Percentiles rank a stretch among this genome's conserved stretches.
These are phyloP conservation scores for Ennomos erosarius DNA, from an alignment of 2,888 invertebrate genomes.

Conservation along the genomic window DNA sequence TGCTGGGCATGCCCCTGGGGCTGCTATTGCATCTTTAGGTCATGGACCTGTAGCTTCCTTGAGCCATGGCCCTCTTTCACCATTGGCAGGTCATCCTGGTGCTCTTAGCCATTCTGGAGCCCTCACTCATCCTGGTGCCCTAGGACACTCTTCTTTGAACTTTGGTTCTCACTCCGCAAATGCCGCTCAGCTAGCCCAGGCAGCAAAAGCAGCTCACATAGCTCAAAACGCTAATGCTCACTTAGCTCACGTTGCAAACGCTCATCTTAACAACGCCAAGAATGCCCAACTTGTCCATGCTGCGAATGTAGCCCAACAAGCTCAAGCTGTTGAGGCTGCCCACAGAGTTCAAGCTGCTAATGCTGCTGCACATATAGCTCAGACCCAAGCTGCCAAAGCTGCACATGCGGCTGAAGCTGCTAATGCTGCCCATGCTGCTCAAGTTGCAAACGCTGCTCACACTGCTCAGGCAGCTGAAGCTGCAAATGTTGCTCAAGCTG, in stretches of 20 bases:
- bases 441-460: constrained; percentile 18
- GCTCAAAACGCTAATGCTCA: constrained; percentile 38
- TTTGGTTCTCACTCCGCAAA: constrained; percentile 33
- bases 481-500: constrained; percentile 34
- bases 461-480: constrained; percentile 43
- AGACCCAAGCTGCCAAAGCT: constrained; percentile 31
- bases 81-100: constrained; percentile 9
- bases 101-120: constrained; percentile 21
- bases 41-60: constrained; percentile 32
- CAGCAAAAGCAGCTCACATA: constrained; percentile 33
- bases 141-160: constrained; percentile 28
- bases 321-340: constrained; percentile 28
- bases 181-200: constrained; percentile 35
- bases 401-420: constrained; percentile 37
- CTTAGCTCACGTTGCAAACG: constrained; percentile 36
- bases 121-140: constrained; percentile 21
- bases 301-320: constrained; percentile 26
- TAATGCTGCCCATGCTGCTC: constrained; percentile 36
- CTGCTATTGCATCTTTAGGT: constrained; percentile 30
- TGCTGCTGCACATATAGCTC: constrained; percentile 26
- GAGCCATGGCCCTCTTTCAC: constrained; percentile 22
- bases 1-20: constrained; percentile 32
- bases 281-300: constrained; percentile 32
- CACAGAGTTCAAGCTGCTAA: constrained; percentile 24
- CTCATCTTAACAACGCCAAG: constrained; percentile 26